Percentiles rank a stretch among this genome's conserved stretches.
phyloP scores from a whole-genome alignment of 92 coral and sea anemone genomes.

The Porites evermanni region DNA sequence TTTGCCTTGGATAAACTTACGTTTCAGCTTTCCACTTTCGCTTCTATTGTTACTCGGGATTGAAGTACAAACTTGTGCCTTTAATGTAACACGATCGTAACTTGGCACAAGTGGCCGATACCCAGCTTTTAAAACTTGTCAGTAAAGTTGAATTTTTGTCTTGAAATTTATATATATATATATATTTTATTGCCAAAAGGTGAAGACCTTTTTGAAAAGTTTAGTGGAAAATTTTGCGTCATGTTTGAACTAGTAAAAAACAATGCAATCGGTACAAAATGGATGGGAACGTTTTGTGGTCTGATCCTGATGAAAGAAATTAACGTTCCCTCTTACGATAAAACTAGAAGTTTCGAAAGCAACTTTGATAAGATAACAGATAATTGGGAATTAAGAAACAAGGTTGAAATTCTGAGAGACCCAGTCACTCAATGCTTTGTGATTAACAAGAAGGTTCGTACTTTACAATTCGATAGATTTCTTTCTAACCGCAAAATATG shows the following conservation, averaged over 20 bases:
- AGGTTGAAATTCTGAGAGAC: conserved; percentile 1
- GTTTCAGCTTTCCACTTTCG: not conserved
- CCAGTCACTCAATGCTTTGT: conserved; percentile 13
- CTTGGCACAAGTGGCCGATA: not conserved
- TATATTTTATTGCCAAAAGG: not conserved
- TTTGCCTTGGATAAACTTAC: not conserved
- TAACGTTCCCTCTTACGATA: not conserved
- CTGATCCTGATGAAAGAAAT: conserved; percentile 8
- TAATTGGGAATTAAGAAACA: conserved; percentile 35
- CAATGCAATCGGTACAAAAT: not conserved
- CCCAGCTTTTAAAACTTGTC: conserved; percentile 15
- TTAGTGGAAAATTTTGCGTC: not conserved
- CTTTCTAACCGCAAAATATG: conserved; percentile 49
- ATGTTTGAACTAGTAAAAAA: not conserved
- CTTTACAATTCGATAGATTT: conserved; percentile 12
- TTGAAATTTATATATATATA: not conserved
- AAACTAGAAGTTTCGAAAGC: conserved; percentile 28
- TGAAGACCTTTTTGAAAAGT: not conserved
- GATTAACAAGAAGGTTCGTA: not conserved
- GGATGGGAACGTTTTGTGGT: conserved; percentile 29
- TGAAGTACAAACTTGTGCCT: not conserved
- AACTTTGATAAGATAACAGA: conserved; percentile 31
- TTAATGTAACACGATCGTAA: not conserved
- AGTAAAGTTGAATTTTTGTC: not conserved
- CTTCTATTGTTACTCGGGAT: not conserved